phyloP scores from a whole-genome alignment of 2,113 vertebrate species.

The Cyanistes caeruleus region DNA sequence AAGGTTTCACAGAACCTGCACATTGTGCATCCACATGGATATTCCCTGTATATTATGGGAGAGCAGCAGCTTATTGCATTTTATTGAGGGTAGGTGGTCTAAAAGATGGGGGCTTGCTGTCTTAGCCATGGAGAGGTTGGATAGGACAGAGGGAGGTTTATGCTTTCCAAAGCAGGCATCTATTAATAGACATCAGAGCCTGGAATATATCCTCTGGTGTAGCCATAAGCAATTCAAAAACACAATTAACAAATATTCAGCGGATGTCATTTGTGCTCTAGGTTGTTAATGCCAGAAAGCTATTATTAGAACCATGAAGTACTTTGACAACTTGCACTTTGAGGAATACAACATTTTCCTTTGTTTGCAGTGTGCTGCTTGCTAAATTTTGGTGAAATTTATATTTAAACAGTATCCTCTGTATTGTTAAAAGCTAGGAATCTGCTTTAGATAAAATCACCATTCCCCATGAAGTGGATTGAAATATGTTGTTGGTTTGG shows the following conservation, averaged over 20 bases:
- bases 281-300: background rate
- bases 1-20: background rate
- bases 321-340: background rate
- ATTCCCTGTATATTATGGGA: background rate
- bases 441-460: background rate
- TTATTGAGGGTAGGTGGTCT: background rate
- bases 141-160: background rate
- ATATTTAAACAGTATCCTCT: background rate
- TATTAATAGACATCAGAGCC: conserved; percentile 65
- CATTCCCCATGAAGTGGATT: background rate
- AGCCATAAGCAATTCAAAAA: conserved; percentile 29
- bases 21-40: background rate
- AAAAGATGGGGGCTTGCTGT: background rate
- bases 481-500: background rate
- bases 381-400: background rate
- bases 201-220: conserved; percentile 53
- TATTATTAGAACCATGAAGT: background rate
- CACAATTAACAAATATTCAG: conserved; percentile 57
- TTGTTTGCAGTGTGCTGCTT: background rate
- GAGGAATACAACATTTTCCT: background rate
- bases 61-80: background rate
- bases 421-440: background rate
- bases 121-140: background rate
- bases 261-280: background rate
- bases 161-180: conserved; percentile 20